phyloP scores from a whole-genome alignment of 2,113 vertebrate genomes.

The Tetraodon nigroviridis region DNA sequence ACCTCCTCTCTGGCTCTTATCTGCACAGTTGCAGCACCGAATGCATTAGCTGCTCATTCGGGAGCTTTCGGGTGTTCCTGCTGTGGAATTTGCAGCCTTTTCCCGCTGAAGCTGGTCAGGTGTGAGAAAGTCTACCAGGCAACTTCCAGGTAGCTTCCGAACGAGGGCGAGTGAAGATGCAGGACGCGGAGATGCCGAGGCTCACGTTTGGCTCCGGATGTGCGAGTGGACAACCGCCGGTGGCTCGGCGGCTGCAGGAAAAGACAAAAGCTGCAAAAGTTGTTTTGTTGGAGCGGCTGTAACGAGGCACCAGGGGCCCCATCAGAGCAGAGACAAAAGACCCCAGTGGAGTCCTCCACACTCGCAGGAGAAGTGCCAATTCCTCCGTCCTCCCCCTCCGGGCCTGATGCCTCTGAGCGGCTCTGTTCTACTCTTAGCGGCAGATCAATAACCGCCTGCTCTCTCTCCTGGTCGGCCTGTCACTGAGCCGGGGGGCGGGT shows the following conservation, averaged over 20 bases:
- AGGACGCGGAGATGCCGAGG: neutral
- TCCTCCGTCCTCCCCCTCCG: constrained; percentile 50
- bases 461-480: constrained; percentile 47
- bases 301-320: constrained; percentile 55
- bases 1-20: constrained; percentile 1
- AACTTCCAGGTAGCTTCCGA: neutral
- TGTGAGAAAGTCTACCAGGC: neutral
- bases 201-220: constrained; percentile 24
- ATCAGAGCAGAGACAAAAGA: constrained; percentile 60
- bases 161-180: neutral
- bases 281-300: constrained; percentile 30
- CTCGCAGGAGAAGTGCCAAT: constrained; percentile 46
- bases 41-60: neutral
- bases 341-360: constrained; percentile 47
- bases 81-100: neutral
- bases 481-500: constrained; percentile 34
- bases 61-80: constrained; percentile 1
- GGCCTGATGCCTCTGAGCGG: constrained; percentile 48
- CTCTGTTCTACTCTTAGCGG: constrained; percentile 58
- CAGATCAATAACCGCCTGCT: constrained; percentile 62
- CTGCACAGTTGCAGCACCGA: neutral
- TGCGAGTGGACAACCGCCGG: constrained; percentile 11
- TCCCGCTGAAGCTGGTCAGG: neutral
- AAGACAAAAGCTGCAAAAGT: constrained; percentile 35
- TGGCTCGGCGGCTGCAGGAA: constrained; percentile 22